Evolutionary conservation across 2,113 vertebrate genomes (phyloP).

Genomic region (Pseudopipra pipra): DNA sequence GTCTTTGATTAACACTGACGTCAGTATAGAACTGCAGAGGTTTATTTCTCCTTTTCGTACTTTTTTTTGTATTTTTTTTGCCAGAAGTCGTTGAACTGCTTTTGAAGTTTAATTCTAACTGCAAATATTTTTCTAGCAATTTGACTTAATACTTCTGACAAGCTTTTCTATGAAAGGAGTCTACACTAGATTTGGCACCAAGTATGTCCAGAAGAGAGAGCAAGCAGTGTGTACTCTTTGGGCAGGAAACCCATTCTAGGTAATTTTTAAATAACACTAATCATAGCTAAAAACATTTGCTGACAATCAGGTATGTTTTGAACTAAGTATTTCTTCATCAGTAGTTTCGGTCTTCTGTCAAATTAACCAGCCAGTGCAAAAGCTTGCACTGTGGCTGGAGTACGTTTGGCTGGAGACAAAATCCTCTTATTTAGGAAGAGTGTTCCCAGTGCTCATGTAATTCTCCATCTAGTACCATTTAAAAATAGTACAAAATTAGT

Average conservation of each 20-base stretch:
- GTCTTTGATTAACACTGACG: neutral
- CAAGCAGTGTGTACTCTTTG: neutral
- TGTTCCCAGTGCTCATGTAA: neutral
- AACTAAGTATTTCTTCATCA: neutral
- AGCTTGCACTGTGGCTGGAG: neutral
- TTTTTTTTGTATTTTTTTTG: neutral
- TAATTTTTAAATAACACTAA: neutral
- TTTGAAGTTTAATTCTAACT: neutral
- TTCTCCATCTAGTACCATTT: neutral
- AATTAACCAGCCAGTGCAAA: neutral
- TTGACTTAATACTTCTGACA: neutral
- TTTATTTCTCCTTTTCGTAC: neutral
- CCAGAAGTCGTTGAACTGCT: neutral
- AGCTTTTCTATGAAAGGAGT: neutral
- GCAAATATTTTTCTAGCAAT: neutral
- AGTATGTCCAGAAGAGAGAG: neutral
- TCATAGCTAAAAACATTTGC: neutral
- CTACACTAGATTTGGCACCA: neutral
- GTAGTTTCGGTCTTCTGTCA: neutral
- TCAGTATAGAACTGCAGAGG: neutral
- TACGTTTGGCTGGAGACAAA: neutral
- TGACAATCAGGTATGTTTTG: neutral
- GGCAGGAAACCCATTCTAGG: neutral
- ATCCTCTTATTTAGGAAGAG: neutral
- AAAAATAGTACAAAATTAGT: neutral